Conservation (phyloP, 2,888 invertebrate species). For the Pherbina coryleti region DNA sequence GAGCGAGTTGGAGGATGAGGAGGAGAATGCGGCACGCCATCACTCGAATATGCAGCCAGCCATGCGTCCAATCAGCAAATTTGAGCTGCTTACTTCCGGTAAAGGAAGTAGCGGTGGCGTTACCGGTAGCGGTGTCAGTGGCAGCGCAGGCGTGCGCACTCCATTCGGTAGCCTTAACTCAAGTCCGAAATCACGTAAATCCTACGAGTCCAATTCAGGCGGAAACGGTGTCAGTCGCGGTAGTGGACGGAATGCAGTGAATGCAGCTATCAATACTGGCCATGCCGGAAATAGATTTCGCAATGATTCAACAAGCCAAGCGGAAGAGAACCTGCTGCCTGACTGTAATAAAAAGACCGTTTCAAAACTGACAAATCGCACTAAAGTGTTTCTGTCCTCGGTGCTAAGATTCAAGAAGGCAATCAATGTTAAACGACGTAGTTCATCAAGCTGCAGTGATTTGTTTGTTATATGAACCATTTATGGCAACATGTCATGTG, state of each 20-base stretch:
- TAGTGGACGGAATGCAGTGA: slow-evolving; percentile 6
- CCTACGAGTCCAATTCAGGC: slow-evolving; percentile 51
- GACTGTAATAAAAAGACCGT: slow-evolving; percentile 62
- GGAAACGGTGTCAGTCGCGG: slow-evolving; percentile 41
- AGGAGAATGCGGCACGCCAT: slow-evolving; percentile 53
- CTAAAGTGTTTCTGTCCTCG: slow-evolving; percentile 66
- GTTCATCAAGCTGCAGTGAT: slow-evolving; percentile 68
- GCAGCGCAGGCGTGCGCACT: slow-evolving; percentile 42
- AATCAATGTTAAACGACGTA: slow-evolving; percentile 64
- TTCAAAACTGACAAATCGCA: slow-evolving; percentile 65
- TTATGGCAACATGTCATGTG: not conserved
- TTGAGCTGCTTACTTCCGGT: slow-evolving; percentile 57
- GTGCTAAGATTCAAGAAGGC: slow-evolving; percentile 67
- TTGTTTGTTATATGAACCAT: slow-evolving; percentile 66
- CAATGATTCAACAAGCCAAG: slow-evolving; percentile 39
- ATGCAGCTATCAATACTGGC: slow-evolving; percentile 20
- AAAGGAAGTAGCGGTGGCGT: slow-evolving; percentile 42
- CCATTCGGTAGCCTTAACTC: slow-evolving; percentile 53
- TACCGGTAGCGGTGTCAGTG: slow-evolving; percentile 29
- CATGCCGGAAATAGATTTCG: not conserved
- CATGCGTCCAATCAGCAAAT: slow-evolving; percentile 53
- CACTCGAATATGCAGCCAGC: slow-evolving; percentile 27
- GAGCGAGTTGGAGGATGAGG: slow-evolving; percentile 70
- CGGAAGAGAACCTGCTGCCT: slow-evolving; percentile 46
- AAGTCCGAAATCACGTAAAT: slow-evolving; percentile 58